Evolutionary conservation across 2,888 invertebrate species (phyloP).

Genomic region (Drosophila meridionalis): DNA sequence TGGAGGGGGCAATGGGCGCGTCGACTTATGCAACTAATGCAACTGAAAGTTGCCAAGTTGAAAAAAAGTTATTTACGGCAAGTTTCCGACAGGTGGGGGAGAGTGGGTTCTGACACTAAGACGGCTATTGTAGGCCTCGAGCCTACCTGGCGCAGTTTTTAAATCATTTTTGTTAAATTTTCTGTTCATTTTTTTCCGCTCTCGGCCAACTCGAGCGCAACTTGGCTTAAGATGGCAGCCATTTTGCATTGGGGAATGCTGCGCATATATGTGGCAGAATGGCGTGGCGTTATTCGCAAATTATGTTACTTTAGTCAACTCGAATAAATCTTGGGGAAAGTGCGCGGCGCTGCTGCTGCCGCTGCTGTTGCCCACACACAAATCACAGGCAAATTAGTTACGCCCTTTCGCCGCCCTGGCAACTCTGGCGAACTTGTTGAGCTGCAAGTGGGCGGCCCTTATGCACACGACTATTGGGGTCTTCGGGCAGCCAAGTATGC

Average conservation of each 20-base stretch:
- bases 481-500: conserved; percentile 11
- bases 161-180: conserved; percentile 57
- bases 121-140: conserved; percentile 23
- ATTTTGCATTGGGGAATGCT: conserved; percentile 51
- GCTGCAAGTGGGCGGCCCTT: conserved; percentile 57
- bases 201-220: neutral
- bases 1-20: conserved; percentile 15
- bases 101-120: conserved; percentile 9
- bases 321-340: conserved; percentile 66
- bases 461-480: conserved; percentile 17
- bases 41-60: conserved; percentile 48
- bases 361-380: conserved; percentile 49
- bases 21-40: conserved; percentile 71
- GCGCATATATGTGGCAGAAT: conserved; percentile 21
- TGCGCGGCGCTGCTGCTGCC: conserved; percentile 12
- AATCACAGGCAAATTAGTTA: conserved; percentile 74
- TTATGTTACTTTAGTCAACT: conserved; percentile 76
- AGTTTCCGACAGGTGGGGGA: conserved; percentile 31
- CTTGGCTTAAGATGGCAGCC: conserved; percentile 34
- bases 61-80: conserved; percentile 71
- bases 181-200: conserved; percentile 17
- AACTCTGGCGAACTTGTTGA: conserved; percentile 65
- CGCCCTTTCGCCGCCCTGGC: conserved; percentile 17
- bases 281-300: conserved; percentile 59
- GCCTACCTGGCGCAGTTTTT: conserved; percentile 60